A percentile compares a stretch with the other conserved stretches of the same genome.
These are phyloP conservation scores for Ciconia nigra DNA, from an alignment of 2,797 vertebrate species.

Conservation along the genomic window DNA sequence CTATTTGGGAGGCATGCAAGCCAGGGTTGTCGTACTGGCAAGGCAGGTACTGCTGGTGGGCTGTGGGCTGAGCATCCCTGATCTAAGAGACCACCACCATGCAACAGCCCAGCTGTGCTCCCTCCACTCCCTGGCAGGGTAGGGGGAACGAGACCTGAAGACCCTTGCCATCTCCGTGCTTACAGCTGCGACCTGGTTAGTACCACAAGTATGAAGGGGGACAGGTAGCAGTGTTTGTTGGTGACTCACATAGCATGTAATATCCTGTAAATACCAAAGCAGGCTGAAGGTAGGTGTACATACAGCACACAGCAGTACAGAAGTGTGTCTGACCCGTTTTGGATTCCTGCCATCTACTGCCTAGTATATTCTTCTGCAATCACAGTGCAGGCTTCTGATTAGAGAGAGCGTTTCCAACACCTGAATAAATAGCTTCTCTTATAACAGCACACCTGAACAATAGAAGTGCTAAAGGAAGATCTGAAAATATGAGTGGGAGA, in stretches of 20 bases:
- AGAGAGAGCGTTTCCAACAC: not conserved
- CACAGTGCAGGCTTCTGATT: not conserved
- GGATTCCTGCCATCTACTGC: not conserved
- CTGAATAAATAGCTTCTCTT: conserved; percentile 13
- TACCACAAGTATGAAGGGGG: rapidly evolving
- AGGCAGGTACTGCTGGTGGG: not conserved
- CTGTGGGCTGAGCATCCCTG: not conserved
- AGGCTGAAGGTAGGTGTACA: not conserved
- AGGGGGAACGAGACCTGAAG: rapidly evolving
- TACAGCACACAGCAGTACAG: not conserved
- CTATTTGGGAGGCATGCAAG: not conserved
- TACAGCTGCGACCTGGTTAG: not conserved
- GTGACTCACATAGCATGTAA: not conserved
- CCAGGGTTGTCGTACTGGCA: not conserved
- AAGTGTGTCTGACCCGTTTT: not conserved
- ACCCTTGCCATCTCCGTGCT: not conserved
- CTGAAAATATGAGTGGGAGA: not conserved
- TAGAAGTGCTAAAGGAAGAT: not conserved
- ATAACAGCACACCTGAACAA: conserved; percentile 11
- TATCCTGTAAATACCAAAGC: not conserved
- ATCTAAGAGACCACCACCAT: not conserved
- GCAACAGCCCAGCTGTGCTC: not conserved
- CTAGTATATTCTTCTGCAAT: not conserved
- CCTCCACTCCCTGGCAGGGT: rapidly evolving
- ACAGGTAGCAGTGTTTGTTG: not conserved